Base-by-base conservation (phyloP, 2,888 invertebrate genomes). In the Mythimna lalbum region DNA sequence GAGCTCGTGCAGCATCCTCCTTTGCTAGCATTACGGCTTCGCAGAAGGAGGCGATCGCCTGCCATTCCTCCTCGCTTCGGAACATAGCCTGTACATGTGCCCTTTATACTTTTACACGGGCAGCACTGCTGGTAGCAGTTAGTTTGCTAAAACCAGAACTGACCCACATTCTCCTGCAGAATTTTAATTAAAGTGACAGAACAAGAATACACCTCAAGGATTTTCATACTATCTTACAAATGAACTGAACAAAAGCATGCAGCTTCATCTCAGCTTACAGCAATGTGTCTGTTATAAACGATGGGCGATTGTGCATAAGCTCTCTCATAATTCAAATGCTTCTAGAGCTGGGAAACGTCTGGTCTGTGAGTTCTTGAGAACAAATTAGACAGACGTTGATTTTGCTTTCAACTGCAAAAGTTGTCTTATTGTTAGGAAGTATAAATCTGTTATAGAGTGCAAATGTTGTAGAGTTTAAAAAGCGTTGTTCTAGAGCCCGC, bases 331-430 rank as follows among this genome's bases (percentile, higher is more conserved):
- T 49, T 76, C 50, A 76, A 59, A 50, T 33, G 53, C 23, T 62
- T 53, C 19, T 73, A 73, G 23, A 49, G 27, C 52, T 64, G 75
- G 60, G 63, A 74, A 79, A 56, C 39, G 50, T 60, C 55, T 67
- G 55, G 59, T 60, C 23, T 62, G 19, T 47, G 59, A 74, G 62
- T 59, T 65, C 71, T 71, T 66, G 65, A 71, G 81, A 81, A 78
- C 65, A 61, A 80, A 80, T 78, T 81, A 81, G 63, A 65, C 69
- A 61, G 56, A 60, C 53, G 57, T 52, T 36, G 78, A 63, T 75
- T 78, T 81, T 55, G 23, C 57, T 61, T 62, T 65, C 43, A 55
- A n/a, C 62, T 31, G 68, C 50, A 59, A 65, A 55, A 67, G 50
- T 50, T 60, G 7, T 57, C 12, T 36, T 57, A 56, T 31, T 49